Evolutionary conservation across 2,113 vertebrate genomes (phyloP).

Genomic region (Odontophorus gujanensis): DNA sequence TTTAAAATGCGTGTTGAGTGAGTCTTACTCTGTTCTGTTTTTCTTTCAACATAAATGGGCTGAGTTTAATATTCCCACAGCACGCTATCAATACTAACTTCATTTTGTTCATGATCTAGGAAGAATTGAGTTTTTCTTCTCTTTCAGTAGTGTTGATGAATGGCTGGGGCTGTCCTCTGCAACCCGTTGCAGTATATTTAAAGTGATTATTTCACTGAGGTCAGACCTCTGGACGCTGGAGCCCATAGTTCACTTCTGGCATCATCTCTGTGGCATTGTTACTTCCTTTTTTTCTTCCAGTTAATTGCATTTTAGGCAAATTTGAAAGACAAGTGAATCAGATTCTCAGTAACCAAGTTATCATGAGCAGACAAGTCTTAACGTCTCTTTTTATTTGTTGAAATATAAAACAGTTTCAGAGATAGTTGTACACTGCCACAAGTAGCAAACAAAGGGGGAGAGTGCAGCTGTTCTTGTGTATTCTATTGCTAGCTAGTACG

Average conservation of each 20-base stretch:
- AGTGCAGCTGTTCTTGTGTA: background rate
- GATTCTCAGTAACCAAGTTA: background rate
- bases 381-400: constrained; percentile 19
- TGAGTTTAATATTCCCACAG: background rate
- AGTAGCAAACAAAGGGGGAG: background rate
- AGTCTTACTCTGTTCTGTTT: background rate
- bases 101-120: background rate
- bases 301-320: background rate
- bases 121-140: background rate
- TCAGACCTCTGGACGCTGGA: background rate
- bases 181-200: background rate
- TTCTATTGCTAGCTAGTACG: background rate
- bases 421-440: background rate
- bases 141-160: background rate
- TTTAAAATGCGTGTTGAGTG: background rate
- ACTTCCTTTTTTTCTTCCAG: too few relatives aligned
- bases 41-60: background rate
- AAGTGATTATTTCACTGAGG: background rate
- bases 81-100: background rate
- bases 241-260: background rate
- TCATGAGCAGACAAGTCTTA: background rate
- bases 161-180: background rate
- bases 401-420: background rate
- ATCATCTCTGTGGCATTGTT: background rate
- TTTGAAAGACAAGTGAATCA: background rate